phyloP scores from a whole-genome alignment of 2,113 vertebrate genomes.

The Scatophagus argus region DNA sequence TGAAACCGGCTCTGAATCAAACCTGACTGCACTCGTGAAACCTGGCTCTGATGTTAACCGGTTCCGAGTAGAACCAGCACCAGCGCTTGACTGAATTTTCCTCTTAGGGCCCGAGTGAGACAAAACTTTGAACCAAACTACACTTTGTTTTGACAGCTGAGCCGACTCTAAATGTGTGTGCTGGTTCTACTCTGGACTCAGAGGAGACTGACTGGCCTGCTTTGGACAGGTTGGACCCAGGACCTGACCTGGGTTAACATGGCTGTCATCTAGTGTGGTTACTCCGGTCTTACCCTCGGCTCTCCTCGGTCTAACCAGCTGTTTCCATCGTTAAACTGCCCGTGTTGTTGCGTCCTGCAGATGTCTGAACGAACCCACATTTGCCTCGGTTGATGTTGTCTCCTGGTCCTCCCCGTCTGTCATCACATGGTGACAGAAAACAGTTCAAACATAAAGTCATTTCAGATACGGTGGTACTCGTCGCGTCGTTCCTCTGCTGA shows the following conservation, averaged over 20 bases:
- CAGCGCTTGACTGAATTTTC: too few species aligned
- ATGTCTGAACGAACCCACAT: background rate
- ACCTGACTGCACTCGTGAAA: background rate
- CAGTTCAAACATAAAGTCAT: background rate
- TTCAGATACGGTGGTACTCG: background rate
- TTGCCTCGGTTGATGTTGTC: background rate
- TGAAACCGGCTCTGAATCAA: background rate
- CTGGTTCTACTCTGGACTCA: slow-evolving; percentile 6
- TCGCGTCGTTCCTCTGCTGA: background rate
- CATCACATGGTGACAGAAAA: background rate
- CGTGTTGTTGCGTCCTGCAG: background rate
- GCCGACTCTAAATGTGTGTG: background rate
- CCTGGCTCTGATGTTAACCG: slow-evolving; percentile 39
- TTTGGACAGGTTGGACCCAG: background rate
- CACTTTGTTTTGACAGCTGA: background rate
- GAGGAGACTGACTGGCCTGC: too few species aligned
- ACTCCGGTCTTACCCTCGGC: background rate
- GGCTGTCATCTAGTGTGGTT: background rate
- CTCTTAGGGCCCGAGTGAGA: background rate
- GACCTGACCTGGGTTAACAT: background rate
- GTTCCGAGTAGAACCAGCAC: slow-evolving; percentile 17
- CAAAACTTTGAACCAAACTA: slow-evolving; percentile 20
- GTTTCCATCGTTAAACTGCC: background rate
- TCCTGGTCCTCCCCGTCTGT: background rate
- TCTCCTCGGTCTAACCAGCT: background rate